These are phyloP conservation scores for Pachycephus smyrnensis DNA, from an alignment of 2,888 invertebrate genomes.

Conservation along the genomic window DNA sequence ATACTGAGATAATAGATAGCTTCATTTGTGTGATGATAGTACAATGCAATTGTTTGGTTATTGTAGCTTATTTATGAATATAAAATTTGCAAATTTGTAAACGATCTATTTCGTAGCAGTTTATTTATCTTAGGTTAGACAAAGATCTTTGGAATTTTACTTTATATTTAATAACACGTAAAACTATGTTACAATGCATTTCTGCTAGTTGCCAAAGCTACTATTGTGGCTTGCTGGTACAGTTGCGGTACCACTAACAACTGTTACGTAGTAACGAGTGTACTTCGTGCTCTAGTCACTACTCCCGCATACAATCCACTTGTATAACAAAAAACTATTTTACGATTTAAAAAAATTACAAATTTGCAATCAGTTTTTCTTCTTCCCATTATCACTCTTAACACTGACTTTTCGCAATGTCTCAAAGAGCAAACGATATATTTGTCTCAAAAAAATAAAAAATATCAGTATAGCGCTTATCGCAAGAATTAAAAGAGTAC, in stretches of 20 bases:
- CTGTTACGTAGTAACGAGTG: neutral
- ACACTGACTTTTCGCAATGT: neutral
- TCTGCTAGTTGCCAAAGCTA: neutral
- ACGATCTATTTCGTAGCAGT: neutral
- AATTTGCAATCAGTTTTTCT: neutral
- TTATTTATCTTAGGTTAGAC: neutral
- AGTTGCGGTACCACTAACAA: neutral
- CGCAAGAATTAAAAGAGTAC: constrained; percentile 9
- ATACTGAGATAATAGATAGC: neutral
- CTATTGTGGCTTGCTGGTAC: neutral
- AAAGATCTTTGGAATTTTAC: neutral
- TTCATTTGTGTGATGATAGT: neutral
- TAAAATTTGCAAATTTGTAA: neutral
- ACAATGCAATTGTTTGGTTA: neutral
- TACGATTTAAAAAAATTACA: constrained; percentile 5
- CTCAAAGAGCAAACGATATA: neutral
- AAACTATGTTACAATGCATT: neutral
- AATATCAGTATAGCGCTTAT: constrained; percentile 16
- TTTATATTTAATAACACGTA: neutral
- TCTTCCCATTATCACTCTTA: neutral
- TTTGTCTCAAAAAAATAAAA: constrained; percentile 10
- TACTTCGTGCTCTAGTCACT: neutral
- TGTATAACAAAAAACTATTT: neutral
- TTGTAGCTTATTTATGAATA: neutral
- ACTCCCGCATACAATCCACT: neutral